A percentile compares a stretch with the other conserved stretches of the same genome.
Evolutionary conservation across 2,888 invertebrate genomes (phyloP).

Genomic region (Mimumesa dahlbomi): DNA sequence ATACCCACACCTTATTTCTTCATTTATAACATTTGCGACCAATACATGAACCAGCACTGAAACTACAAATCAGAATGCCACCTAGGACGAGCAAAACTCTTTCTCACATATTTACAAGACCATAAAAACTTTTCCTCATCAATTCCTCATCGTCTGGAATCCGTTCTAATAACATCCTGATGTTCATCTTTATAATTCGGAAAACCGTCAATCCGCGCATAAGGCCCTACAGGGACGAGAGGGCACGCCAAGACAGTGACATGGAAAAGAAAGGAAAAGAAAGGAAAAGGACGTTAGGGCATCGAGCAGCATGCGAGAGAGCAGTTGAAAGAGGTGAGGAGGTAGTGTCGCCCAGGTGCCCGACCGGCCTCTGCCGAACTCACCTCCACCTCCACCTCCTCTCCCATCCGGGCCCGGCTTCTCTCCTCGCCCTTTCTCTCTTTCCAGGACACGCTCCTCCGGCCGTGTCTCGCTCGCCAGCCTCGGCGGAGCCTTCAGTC

Average conservation of each 20-base stretch:
- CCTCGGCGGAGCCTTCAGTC: conserved; percentile 39
- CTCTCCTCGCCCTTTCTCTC: conserved; percentile 38
- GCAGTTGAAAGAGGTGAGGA: conserved; percentile 58
- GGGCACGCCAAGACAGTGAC: no score
- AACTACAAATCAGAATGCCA: no score
- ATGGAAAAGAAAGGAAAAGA: no score
- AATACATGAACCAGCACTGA: no score
- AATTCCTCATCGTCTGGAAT: background rate
- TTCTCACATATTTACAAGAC: no score
- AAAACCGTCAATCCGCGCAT: conserved; percentile 45
- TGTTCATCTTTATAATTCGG: conserved; percentile 20
- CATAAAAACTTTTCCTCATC: no score
- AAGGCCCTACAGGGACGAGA: conserved; percentile 41
- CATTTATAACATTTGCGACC: no score
- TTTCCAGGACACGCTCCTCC: conserved; percentile 43
- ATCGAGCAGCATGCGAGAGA: conserved; percentile 31
- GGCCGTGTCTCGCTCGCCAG: conserved; percentile 37
- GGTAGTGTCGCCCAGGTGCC: conserved; percentile 73
- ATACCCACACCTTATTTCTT: no score
- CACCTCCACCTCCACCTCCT: conserved; percentile 51
- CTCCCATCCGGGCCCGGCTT: conserved; percentile 6
- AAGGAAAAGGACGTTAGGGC: conserved; percentile 34
- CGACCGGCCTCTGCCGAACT: conserved; percentile 66
- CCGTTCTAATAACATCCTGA: background rate
- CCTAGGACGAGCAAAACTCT: no score